Evolutionary conservation across 2,888 invertebrate species (phyloP).

Genomic region (Alloplasta piceator): DNA sequence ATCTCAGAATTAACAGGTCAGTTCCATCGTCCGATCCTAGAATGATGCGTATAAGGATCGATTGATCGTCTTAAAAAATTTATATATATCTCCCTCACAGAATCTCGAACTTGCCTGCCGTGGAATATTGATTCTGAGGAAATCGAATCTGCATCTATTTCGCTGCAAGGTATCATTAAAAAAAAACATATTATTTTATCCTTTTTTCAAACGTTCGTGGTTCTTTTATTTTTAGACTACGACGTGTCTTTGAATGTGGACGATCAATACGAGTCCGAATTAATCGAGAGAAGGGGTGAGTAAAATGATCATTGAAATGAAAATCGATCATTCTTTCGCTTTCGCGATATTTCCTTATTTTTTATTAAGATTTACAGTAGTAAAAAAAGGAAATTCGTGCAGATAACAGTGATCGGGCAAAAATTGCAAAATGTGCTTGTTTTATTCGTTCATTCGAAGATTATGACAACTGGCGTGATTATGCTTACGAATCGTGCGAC

Average conservation of each 20-base stretch:
- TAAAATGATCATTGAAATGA: no score
- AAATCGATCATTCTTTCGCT: background rate
- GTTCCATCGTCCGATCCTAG: background rate
- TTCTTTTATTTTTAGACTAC: conserved; percentile 7
- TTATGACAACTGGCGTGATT: conserved; percentile 8
- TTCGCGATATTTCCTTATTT: no score
- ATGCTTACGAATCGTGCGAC: conserved; percentile 2
- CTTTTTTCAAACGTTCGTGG: background rate
- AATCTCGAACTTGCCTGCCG: conserved; percentile 47
- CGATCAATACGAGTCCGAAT: conserved; percentile 31
- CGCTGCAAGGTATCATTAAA: conserved; percentile 1
- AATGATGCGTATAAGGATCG: background rate
- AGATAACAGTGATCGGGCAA: no score
- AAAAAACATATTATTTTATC: background rate
- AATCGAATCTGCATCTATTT: conserved; percentile 18
- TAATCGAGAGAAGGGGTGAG: conserved; percentile 31
- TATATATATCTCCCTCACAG: conserved; percentile 22
- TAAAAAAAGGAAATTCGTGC: no score
- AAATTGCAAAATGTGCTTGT: no score
- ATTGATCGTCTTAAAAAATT: background rate
- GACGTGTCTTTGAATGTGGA: conserved; percentile 14
- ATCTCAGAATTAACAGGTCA: background rate
- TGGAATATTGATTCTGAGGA: conserved; percentile 7
- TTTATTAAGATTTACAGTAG: no score
- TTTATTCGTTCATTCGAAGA: background rate